Evolutionary conservation across 2,797 vertebrate species (phyloP), one percentile per base, ranked within the genome.

Genomic region (Graptemys geographica): DNA sequence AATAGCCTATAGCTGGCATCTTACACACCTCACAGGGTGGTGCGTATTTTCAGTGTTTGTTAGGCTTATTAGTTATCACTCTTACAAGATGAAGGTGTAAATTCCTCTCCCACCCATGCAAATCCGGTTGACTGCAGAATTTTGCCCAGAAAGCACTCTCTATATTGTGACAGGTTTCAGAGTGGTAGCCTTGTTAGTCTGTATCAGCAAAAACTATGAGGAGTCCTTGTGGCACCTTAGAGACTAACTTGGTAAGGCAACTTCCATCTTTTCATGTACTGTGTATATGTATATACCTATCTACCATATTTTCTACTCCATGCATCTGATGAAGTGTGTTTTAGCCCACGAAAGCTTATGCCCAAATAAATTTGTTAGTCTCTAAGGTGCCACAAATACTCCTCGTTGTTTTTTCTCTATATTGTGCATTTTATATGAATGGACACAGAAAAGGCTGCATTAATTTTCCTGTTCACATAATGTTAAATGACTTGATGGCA

Each of bases 371-470:
- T 51, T 5, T 51, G 51, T 16, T 51, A 51, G 51, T 51, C 51
- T 51, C 51, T 51, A 16, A 51, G 15, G 51, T 51, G 15, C 51
- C 51, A 51, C 51, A 51, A 51, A 13, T 51, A 51, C 51, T 51
- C 51, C 51, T 51, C 51, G 5, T 6, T 51, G 15, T 51, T 51
- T 51, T 51, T 51, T 16, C 13, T 57, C 52, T 11, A 89, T 90
- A 69, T 55, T 80, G 82, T 33, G 84, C 7, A 57, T 49, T 94
- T 97, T 95, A 93, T 91, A 93, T 84, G 86, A 96, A 96, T 37
- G 44, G 81, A 92, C 86, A 25, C n/a, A 94, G 80, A 89, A 96
- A 96, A 94, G 15, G 49, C 80, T 82, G 15, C 18, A 3, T n/a
- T 3, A 5, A 90, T 65, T 72, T 55, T 94, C 59, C 83, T 69